Evolutionary conservation across 1,140 invertebrate species (phyloP).

Genomic region (Idris sp.): DNA sequence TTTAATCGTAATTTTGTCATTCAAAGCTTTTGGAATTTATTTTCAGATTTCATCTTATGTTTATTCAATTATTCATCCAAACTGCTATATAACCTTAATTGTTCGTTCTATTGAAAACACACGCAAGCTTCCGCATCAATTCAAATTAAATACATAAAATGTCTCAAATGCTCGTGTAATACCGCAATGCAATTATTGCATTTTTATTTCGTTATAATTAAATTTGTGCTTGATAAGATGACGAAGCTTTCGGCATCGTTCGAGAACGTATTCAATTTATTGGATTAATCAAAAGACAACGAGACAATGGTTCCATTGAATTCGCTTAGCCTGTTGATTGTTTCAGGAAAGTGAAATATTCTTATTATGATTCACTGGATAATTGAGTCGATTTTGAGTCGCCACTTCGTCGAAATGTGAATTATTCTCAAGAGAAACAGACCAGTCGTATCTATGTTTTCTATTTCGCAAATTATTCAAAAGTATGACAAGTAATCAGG

Average conservation of each 20-base stretch:
- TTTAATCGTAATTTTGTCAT: too few species aligned
- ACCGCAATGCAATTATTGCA: slow-evolving; percentile 23
- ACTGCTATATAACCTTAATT: too few species aligned
- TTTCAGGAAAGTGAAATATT: background rate
- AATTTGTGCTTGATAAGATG: slow-evolving; percentile 33
- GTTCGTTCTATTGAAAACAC: too few species aligned
- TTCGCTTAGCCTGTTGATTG: background rate
- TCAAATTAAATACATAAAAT: slow-evolving; percentile 44
- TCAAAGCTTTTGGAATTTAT: too few species aligned
- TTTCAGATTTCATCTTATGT: too few species aligned
- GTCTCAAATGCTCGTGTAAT: slow-evolving; percentile 21
- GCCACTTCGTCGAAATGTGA: too few species aligned
- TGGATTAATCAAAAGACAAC: slow-evolving; percentile 30
- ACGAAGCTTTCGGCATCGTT: background rate
- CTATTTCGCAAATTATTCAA: slow-evolving; percentile 7
- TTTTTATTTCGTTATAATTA: slow-evolving; percentile 47
- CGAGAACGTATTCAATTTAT: slow-evolving; percentile 27
- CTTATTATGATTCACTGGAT: slow-evolving; percentile 4
- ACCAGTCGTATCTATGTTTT: slow-evolving; percentile 4
- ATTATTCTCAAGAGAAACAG: slow-evolving; percentile 13
- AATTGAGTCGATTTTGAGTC: slow-evolving; percentile 10
- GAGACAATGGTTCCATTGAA: slow-evolving; percentile 10
- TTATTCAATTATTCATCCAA: too few species aligned
- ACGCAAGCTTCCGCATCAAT: too few species aligned
- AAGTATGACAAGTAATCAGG: too few species aligned